A percentile compares a stretch with the other conserved stretches of the same genome.
Evolutionary conservation across 2,888 invertebrate genomes (phyloP).

Genomic region (Phalera bucephala): DNA sequence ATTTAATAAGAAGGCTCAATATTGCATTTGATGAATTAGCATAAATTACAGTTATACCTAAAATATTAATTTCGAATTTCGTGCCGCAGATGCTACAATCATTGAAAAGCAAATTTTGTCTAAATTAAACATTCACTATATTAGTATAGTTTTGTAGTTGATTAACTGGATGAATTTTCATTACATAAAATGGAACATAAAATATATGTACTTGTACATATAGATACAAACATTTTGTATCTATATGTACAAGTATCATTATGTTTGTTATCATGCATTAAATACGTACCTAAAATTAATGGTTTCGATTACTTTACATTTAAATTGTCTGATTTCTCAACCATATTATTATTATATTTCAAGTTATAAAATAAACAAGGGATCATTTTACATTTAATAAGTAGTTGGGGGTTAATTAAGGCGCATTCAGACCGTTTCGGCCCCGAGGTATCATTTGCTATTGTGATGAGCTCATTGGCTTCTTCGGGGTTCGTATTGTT

Average conservation of each 20-base stretch:
- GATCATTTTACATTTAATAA: constrained; percentile 68
- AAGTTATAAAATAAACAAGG: constrained; percentile 45
- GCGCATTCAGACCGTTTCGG: constrained; percentile 65
- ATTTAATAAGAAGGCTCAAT: neutral
- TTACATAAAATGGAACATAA: too few relatives aligned
- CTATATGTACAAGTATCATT: too few relatives aligned
- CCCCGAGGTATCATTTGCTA: constrained; percentile 79
- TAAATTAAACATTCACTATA: too few relatives aligned
- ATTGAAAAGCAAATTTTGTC: too few relatives aligned
- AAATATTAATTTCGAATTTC: neutral
- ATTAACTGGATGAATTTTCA: too few relatives aligned
- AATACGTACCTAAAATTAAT: constrained; percentile 12
- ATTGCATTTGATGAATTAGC: neutral
- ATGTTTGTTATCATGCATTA: neutral
- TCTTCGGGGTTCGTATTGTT: constrained; percentile 76
- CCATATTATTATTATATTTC: constrained; percentile 21
- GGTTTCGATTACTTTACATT: constrained; percentile 19
- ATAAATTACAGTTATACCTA: neutral
- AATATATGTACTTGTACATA: too few relatives aligned
- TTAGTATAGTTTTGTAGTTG: too few relatives aligned
- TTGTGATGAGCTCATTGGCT: constrained; percentile 75
- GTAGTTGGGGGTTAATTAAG: constrained; percentile 77
- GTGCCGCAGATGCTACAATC: neutral
- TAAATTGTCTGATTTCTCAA: constrained; percentile 30
- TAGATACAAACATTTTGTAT: too few relatives aligned